These are phyloP conservation scores for Thecophora atra DNA, from an alignment of 2,888 invertebrate species.

Conservation along the genomic window DNA sequence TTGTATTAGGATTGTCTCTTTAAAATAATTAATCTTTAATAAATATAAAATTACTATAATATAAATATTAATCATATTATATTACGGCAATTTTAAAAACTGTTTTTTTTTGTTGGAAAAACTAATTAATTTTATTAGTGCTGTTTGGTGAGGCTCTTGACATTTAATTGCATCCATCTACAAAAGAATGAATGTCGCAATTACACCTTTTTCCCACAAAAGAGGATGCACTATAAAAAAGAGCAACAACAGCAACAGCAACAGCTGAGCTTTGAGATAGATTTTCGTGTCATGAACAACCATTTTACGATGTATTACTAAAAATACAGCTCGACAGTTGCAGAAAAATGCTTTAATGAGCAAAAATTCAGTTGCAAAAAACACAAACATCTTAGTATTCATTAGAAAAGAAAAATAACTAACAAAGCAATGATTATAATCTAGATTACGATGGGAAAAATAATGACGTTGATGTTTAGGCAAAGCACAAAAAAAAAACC, in stretches of 20 bases:
- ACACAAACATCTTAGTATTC: neutral
- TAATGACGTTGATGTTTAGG: constrained; percentile 4
- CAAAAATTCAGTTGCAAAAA: neutral
- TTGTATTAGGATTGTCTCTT: no score
- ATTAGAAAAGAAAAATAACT: neutral
- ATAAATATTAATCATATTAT: neutral
- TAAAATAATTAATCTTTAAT: no score
- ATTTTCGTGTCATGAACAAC: constrained; percentile 28
- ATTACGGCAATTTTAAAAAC: no score
- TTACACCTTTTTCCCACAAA: constrained; percentile 23
- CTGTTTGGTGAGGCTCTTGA: neutral
- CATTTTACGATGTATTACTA: neutral
- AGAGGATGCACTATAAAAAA: constrained; percentile 21
- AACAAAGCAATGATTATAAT: constrained; percentile 33
- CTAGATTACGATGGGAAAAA: constrained; percentile 45
- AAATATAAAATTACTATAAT: neutral
- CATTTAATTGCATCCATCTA: constrained; percentile 17
- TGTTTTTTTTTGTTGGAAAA: no score
- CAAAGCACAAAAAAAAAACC: constrained; percentile 11
- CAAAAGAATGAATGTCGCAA: constrained; percentile 16
- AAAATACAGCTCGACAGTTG: neutral
- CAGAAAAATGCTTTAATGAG: neutral
- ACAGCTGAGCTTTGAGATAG: neutral
- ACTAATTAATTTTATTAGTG: no score
- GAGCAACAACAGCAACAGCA: neutral